Evolutionary conservation across 2,113 vertebrate species (phyloP), one percentile per base, ranked within the genome.

Genomic region (Forbesichthys papilliferus): DNA sequence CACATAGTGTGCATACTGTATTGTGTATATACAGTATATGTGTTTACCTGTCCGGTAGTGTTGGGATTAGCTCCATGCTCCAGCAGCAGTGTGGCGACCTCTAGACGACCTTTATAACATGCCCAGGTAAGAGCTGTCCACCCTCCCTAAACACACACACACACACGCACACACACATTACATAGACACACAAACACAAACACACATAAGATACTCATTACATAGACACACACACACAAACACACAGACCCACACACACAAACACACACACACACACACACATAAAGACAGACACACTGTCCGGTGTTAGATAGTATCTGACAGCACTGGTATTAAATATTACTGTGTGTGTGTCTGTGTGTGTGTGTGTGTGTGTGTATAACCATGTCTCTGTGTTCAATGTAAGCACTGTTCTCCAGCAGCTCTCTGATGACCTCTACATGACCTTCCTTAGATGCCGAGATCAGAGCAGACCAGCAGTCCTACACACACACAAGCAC

Each of bases 121-220:
- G 96, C 93, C 98, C 98, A 99, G 92, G 95, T 99, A 8, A 99
- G 94, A 1, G 98, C 96, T 0, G 96, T 99, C 98, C 98, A 99
- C 10, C 98, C 98, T 5, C 98, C 98, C 98, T 99, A 68, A 16
- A 78, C 3, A 36, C 48, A 60, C 61, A 60, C 62, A 52, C 55
- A 56, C 52, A 71, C 36, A 54, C 16, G 63, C 49, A 48, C 18
- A 58, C 13, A 34, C 55, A 60, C 27, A 69, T 16, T 16, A 16
- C 16, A 16, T 16, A 16, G n/a, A n/a, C n/a, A n/a, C 51, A 69
- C 61, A 33, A 5, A 57, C 18, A n/a, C 10, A 55, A 6, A 49
- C 42, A 63, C 42, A 63, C 61, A 62, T 27, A 14, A 67, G 46
- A 67, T 7, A 52, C 51, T 27, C 1, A 53, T 12, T 11, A 10